These are phyloP conservation scores for Tachycineta bicolor DNA, from an alignment of 2,113 vertebrate species.

Conservation along the genomic window DNA sequence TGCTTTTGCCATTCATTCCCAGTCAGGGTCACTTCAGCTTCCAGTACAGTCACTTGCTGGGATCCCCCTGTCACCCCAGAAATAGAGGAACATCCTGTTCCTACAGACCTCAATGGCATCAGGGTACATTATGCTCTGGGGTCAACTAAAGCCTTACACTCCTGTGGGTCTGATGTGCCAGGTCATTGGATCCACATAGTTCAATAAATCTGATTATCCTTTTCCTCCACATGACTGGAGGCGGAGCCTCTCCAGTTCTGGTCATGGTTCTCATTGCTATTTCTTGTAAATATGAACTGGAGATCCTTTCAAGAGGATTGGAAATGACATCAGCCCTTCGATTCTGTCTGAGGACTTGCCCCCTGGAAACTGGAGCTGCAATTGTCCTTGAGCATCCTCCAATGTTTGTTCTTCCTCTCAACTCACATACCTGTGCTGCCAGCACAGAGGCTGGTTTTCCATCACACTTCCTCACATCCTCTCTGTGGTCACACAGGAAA, in stretches of 20 bases:
- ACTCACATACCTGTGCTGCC: rapidly evolving
- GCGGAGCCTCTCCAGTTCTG: background rate
- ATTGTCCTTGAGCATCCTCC: background rate
- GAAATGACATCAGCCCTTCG: background rate
- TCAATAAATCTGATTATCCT: background rate
- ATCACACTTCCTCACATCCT: background rate
- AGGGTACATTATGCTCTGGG: too few relatives aligned
- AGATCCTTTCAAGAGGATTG: background rate
- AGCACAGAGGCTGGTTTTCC: background rate
- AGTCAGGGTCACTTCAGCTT: rapidly evolving
- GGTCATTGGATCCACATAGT: background rate
- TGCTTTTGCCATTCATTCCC: too few relatives aligned
- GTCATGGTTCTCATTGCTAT: background rate
- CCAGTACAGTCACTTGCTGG: background rate
- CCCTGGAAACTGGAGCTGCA: background rate
- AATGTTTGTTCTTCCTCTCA: background rate
- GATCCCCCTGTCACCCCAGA: background rate
- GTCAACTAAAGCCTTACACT: background rate
- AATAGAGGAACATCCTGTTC: rapidly evolving
- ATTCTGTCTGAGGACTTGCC: background rate
- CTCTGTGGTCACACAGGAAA: background rate
- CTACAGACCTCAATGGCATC: background rate
- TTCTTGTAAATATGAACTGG: background rate
- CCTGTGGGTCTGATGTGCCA: background rate
- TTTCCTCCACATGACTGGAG: too few relatives aligned